Evolutionary conservation across 2,113 vertebrate genomes (phyloP).

Genomic region (Datnioides undecimradiatus): DNA sequence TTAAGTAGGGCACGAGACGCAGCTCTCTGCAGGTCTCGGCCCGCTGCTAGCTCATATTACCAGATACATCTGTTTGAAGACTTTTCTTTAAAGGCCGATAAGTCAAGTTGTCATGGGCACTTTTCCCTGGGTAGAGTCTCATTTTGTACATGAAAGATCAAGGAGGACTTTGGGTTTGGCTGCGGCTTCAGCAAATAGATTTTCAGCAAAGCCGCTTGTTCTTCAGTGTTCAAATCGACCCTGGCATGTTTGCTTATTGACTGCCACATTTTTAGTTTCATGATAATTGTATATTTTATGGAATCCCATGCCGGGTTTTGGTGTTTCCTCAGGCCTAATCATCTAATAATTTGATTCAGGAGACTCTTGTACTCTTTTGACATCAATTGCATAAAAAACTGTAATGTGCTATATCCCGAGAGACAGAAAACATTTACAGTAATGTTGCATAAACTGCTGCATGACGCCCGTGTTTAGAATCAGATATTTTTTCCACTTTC

Average conservation of each 20-base stretch:
- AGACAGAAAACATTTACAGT: conserved; percentile 2
- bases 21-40: conserved; percentile 44
- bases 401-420: conserved; percentile 20
- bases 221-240: conserved; percentile 13
- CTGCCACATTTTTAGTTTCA: conserved; percentile 51
- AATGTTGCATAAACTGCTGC: conserved; percentile 4
- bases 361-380: conserved; percentile 28
- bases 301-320: conserved; percentile 49
- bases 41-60: conserved; percentile 67
- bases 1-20: conserved; percentile 61
- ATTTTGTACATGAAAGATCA: conserved; percentile 17
- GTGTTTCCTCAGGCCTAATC: conserved; percentile 52
- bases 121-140: conserved; percentile 18
- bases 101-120: conserved; percentile 51
- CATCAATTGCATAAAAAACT: conserved; percentile 33
- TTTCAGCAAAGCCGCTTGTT: conserved; percentile 6
- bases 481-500: conserved; percentile 19
- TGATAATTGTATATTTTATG: conserved; percentile 46
- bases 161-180: conserved; percentile 10
- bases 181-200: not conserved
- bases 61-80: conserved; percentile 65
- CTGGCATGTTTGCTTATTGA: conserved; percentile 50
- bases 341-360: conserved; percentile 48
- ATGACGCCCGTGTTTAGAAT: conserved; percentile 3
- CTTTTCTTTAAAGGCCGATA: conserved; percentile 54